These are phyloP conservation scores for Poecilia gillii DNA, from an alignment of 2,797 vertebrate species.

Conservation along the genomic window DNA sequence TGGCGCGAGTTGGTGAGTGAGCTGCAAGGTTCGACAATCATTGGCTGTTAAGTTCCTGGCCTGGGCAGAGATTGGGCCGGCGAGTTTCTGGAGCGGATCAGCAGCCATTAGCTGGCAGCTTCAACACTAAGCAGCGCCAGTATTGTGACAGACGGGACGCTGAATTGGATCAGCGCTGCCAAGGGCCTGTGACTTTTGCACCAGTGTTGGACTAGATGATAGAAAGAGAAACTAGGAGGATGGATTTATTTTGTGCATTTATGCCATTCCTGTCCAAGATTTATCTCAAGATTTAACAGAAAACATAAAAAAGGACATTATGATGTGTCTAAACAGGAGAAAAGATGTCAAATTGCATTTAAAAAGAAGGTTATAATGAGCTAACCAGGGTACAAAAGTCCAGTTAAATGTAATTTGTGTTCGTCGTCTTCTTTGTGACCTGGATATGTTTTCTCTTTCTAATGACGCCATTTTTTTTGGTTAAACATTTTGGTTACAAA, in stretches of 20 bases:
- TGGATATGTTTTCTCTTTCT: neutral
- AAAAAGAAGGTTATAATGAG: too few relatives aligned
- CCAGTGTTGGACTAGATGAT: constrained; percentile 39
- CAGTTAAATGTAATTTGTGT: neutral
- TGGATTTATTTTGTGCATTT: neutral
- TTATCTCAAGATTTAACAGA: neutral
- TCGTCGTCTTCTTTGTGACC: neutral
- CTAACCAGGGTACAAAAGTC: too few relatives aligned
- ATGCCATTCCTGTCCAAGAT: neutral
- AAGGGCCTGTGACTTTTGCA: constrained; percentile 62
- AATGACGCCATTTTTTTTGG: neutral
- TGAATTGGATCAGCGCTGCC: constrained; percentile 48
- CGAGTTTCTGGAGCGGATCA: constrained; percentile 39
- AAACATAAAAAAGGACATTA: neutral
- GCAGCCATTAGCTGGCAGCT: constrained; percentile 57
- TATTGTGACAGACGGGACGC: constrained; percentile 67
- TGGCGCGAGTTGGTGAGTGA: constrained; percentile 39
- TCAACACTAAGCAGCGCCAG: constrained; percentile 43
- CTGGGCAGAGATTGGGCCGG: constrained; percentile 42
- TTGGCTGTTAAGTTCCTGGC: constrained; percentile 40
- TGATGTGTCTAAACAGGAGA: neutral
- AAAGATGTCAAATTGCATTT: neutral
- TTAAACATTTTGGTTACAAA: neutral
- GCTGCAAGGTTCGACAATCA: constrained; percentile 38
- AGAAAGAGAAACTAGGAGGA: constrained; percentile 15